A percentile compares a stretch with the other conserved stretches of the same genome.
These are phyloP conservation scores for Ellobius talpinus DNA, from an alignment of 2,113 vertebrate genomes.

Conservation along the genomic window DNA sequence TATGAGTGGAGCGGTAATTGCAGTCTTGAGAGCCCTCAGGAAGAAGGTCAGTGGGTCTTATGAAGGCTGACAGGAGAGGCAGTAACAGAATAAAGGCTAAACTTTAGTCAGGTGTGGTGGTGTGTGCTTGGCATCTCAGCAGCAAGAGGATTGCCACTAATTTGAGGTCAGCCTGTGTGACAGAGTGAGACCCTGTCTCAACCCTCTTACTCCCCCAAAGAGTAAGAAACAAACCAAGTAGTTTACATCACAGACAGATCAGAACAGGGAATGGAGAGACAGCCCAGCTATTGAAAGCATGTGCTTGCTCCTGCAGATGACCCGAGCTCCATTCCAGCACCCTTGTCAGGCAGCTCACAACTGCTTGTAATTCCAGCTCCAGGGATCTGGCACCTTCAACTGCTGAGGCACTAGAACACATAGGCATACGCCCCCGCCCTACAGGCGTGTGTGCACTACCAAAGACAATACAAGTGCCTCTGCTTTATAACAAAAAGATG, in stretches of 20 bases:
- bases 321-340: too few relatives aligned
- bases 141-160: neutral
- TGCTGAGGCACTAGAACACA: neutral
- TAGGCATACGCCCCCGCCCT: too few relatives aligned
- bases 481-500: neutral
- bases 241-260: neutral
- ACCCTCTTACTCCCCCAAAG: neutral
- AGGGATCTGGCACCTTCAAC: too few relatives aligned
- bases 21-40: neutral
- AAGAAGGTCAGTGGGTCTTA: neutral
- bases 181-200: neutral
- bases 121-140: neutral
- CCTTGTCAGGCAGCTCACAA: neutral
- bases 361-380: neutral
- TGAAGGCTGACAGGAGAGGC: neutral
- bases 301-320: neutral
- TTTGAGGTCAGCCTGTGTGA: neutral
- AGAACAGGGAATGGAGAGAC: neutral
- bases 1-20: neutral
- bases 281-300: neutral
- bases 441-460: too few relatives aligned
- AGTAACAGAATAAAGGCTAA: neutral
- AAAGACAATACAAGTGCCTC: neutral
- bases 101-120: too few relatives aligned
- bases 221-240: neutral